Conservation (phyloP, 2,888 invertebrate species). For the Minunthozetes semirufus region DNA sequence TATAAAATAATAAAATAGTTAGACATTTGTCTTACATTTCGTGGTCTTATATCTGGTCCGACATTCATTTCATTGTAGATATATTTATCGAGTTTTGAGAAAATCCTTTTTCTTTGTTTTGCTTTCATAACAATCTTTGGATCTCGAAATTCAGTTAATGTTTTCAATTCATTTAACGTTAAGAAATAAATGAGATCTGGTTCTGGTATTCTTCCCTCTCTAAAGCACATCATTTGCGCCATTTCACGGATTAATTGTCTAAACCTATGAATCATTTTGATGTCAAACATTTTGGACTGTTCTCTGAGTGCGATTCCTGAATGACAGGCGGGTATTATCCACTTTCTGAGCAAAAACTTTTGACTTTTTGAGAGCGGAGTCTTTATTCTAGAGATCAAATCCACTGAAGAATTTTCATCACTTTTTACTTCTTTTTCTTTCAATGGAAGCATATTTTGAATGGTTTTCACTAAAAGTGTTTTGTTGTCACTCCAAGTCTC, state of each 20-base stretch:
- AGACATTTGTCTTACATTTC: not conserved
- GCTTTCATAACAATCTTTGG: conserved; percentile 28
- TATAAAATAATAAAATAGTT: not conserved
- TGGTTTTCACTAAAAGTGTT: conserved; percentile 4
- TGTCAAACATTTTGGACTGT: conserved; percentile 56
- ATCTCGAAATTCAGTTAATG: conserved; percentile 49
- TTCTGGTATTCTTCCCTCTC: conserved; percentile 57
- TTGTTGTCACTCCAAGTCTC: conserved; percentile 33
- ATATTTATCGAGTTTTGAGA: conserved; percentile 11
- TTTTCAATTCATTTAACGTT: conserved; percentile 59
- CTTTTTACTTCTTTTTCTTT: not conserved
- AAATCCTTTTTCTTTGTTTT: conserved; percentile 7
- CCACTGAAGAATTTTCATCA: not conserved
- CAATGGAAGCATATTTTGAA: conserved; percentile 22
- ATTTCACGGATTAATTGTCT: conserved; percentile 38
- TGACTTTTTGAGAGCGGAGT: conserved; percentile 24
- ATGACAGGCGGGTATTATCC: conserved; percentile 58
- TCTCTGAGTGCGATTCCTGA: conserved; percentile 60
- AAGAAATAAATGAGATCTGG: conserved; percentile 62
- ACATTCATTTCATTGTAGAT: conserved; percentile 7
- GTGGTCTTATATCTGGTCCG: conserved; percentile 31
- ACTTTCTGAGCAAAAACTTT: conserved; percentile 45
- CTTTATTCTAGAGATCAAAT: conserved; percentile 16
- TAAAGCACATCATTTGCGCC: conserved; percentile 48
- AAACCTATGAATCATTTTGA: conserved; percentile 24